Base-by-base conservation (phyloP, 2,113 vertebrate genomes). In the Cheirogaleus medius region DNA sequence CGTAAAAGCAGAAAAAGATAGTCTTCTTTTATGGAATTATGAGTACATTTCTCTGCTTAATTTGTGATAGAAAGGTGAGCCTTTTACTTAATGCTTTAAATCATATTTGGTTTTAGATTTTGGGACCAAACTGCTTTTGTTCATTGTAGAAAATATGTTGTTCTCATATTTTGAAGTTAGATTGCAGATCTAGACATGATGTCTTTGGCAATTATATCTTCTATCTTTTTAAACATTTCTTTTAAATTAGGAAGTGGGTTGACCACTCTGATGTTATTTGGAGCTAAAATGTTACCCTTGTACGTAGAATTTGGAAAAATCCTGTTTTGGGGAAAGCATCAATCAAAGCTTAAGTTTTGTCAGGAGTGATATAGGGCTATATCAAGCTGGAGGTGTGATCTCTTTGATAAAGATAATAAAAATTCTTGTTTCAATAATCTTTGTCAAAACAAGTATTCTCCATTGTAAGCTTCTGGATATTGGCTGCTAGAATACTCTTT, bases 51-150 rank as follows among this genome's bases (percentile, higher is more conserved):
- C 23, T 34, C 54, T 84, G 20, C 13, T 91, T 94, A 81, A 68
- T 95, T 95, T 92, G 39, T 94, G 52, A 69, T 80, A 81, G 52
- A 58, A 95, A 85, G 37, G 42, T 90, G 34, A 63, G 71, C 14
- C 8, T 93, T 95, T 80, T 34, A 76, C 37, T 86, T 84, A 96
- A 73, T 88, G 39, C 20, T 91, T 15, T 91, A 42, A 87, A 54
- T 92, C 21, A 37, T 60, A 8, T 77, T 90, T 58, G 73, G 29
- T 91, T 97, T 91, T 83, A 88, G 63, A 77, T 81, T 95, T 86
- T 6, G 49, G 14, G 56, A 49, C 37, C 37, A 52, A 64, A 87
- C 42, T 94, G 23, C 12, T 86, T 96, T 92, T 89, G 77, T 80
- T 25, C 13, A 34, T 89, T 88, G 3, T 88, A 93, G 82, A 80